phyloP scores from a whole-genome alignment of 1,140 invertebrate species.

The Cyclargus thomasi region DNA sequence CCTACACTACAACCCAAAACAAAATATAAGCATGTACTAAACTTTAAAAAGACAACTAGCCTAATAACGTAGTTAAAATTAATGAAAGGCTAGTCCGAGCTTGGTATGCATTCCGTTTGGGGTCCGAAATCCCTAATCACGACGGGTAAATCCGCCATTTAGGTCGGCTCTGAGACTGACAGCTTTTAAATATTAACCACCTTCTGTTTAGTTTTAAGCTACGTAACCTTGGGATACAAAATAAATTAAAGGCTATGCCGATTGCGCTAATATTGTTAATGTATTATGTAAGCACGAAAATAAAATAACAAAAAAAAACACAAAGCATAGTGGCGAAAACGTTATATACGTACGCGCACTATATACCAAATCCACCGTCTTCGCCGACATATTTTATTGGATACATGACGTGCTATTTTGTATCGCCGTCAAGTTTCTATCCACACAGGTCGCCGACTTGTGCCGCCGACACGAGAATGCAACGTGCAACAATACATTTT shows the following conservation, averaged over 20 bases:
- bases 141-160: not conserved
- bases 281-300: not conserved
- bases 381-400: too few species aligned
- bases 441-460: too few species aligned
- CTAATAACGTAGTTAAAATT: not conserved
- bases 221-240: not conserved
- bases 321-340: too few species aligned
- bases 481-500: too few species aligned
- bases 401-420: too few species aligned
- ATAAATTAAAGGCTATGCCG: not conserved
- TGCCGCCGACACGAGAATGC: too few species aligned
- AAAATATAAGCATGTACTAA: too few species aligned
- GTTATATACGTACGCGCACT: too few species aligned
- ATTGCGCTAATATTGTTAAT: not conserved
- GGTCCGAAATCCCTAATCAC: not conserved
- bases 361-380: too few species aligned
- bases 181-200: constrained; percentile 3
- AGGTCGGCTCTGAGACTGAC: not conserved
- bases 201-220: not conserved
- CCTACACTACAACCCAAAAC: too few species aligned
- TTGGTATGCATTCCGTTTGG: not conserved
- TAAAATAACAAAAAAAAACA: not conserved
- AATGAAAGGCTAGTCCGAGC: not conserved
- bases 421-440: too few species aligned
- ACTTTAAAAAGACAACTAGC: too few species aligned